Conservation (phyloP, 2,888 invertebrate species). For the Scaptomyza caliginosa region DNA sequence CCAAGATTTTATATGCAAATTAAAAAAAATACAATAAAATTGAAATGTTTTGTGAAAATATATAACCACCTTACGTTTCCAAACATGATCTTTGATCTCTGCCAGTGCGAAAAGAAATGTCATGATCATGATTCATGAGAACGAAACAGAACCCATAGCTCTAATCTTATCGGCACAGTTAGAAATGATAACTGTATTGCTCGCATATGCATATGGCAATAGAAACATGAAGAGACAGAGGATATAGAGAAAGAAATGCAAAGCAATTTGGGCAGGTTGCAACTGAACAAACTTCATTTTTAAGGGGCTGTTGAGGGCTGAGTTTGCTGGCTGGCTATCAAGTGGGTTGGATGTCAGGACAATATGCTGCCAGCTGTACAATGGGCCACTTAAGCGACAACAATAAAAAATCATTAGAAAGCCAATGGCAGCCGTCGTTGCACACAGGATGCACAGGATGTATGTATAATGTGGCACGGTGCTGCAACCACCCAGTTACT, state of each 20-base stretch:
- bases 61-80: no score
- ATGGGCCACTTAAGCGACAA: constrained; percentile 76
- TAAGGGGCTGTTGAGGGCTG: not conserved
- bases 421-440: constrained; percentile 58
- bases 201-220: not conserved
- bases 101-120: not conserved
- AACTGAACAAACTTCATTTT: constrained; percentile 6
- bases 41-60: not conserved
- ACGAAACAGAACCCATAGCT: not conserved
- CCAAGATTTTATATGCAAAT: not conserved
- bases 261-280: constrained; percentile 29
- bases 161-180: constrained; percentile 16
- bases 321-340: constrained; percentile 9
- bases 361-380: constrained; percentile 77
- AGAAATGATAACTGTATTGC: constrained; percentile 25
- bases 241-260: not conserved
- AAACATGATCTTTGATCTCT: not conserved
- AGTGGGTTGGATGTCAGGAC: constrained; percentile 46
- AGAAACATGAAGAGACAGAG: not conserved
- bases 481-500: not conserved
- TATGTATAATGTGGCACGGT: constrained; percentile 10
- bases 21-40: not conserved
- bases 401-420: constrained; percentile 77
- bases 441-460: constrained; percentile 48
- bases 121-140: not conserved